Evolutionary conservation across 2,888 invertebrate species (phyloP).

Genomic region (Tyria jacobaeae): DNA sequence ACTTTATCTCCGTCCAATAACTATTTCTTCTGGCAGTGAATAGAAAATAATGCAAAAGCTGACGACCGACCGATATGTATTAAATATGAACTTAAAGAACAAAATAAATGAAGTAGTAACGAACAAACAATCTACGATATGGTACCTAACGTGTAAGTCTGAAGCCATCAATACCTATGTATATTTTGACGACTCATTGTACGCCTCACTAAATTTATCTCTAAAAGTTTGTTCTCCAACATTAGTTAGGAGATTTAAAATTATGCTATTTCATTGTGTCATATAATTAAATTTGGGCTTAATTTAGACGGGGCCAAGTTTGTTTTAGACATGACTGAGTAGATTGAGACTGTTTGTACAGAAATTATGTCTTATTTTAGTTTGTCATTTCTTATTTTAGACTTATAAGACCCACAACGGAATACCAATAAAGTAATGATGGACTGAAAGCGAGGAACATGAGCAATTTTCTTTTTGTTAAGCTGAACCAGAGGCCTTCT

Average conservation of each 20-base stretch:
- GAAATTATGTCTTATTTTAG: background rate
- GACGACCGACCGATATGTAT: too few species aligned
- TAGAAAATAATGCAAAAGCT: too few species aligned
- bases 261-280: background rate
- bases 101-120: too few species aligned
- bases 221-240: background rate
- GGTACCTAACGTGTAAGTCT: too few species aligned
- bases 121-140: too few species aligned
- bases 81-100: too few species aligned
- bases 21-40: too few species aligned
- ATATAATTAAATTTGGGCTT: background rate
- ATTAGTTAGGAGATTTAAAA: background rate
- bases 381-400: background rate
- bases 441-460: background rate
- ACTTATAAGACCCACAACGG: background rate
- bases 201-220: background rate
- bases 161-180: too few species aligned
- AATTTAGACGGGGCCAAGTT: background rate
- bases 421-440: background rate
- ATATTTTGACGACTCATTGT: too few species aligned
- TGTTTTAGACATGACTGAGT: background rate
- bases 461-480: background rate
- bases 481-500: background rate
- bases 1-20: too few species aligned
- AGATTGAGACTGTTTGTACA: background rate